These are phyloP conservation scores for Chydorus sphaericus DNA, from an alignment of 2,888 invertebrate species.

Conservation along the genomic window DNA sequence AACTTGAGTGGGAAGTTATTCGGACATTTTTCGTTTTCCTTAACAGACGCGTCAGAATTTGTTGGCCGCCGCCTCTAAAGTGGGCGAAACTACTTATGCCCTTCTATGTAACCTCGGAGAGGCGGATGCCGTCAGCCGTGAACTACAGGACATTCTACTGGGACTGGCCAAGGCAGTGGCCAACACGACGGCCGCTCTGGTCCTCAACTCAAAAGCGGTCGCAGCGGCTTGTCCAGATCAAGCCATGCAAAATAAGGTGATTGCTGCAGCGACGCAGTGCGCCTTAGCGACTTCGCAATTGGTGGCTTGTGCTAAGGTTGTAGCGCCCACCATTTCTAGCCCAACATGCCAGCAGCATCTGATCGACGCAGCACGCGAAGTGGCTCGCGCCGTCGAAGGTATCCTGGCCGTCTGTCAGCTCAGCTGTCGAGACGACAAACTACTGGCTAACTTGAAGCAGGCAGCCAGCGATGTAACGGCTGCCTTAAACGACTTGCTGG, in stretches of 20 bases:
- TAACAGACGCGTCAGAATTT: constrained; percentile 72
- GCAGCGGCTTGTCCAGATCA: constrained; percentile 72
- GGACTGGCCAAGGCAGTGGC: constrained; percentile 94
- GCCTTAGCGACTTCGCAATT: constrained; percentile 94
- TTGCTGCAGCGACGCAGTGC: constrained; percentile 90
- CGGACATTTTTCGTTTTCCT: not conserved
- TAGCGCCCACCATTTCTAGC: constrained; percentile 41
- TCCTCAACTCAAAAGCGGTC: constrained; percentile 90
- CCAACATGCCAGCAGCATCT: constrained; percentile 66
- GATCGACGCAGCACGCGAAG: constrained; percentile 80
- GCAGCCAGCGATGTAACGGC: constrained; percentile 80
- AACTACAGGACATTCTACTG: constrained; percentile 76
- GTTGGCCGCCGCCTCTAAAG: constrained; percentile 84
- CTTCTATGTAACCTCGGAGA: constrained; percentile 82
- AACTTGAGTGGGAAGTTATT: no score
- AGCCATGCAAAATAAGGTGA: constrained; percentile 69
- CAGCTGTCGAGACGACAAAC: constrained; percentile 48
- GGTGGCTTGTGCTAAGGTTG: constrained; percentile 87
- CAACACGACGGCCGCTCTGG: constrained; percentile 90
- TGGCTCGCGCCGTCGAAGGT: constrained; percentile 78
- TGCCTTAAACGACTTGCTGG: constrained; percentile 73
- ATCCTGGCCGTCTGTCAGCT: constrained; percentile 69
- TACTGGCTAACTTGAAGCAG: constrained; percentile 54
- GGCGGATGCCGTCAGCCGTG: constrained; percentile 68
- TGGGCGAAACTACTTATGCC: constrained; percentile 87